Percentiles rank a stretch among this genome's conserved stretches.
These are phyloP conservation scores for Macrotis lagotis DNA, from an alignment of 2,113 vertebrate genomes.

Conservation along the genomic window DNA sequence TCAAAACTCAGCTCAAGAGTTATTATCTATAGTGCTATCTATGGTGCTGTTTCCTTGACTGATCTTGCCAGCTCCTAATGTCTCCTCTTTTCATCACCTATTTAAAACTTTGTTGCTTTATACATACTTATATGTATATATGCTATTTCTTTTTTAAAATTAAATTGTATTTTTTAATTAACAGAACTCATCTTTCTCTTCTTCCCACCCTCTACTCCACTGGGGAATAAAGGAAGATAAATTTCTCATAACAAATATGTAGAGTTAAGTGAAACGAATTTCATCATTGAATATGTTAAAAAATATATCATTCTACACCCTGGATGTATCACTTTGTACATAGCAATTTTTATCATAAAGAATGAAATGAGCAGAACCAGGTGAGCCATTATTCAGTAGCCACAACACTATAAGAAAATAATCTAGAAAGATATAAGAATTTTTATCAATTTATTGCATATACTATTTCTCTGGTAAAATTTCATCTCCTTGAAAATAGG, in stretches of 20 bases:
- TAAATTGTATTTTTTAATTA: background rate
- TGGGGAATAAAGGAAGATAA: background rate
- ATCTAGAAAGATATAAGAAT: background rate
- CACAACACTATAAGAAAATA: background rate
- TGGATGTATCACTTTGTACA: background rate
- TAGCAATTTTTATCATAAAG: background rate
- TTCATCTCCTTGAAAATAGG: background rate
- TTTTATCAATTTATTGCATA: background rate
- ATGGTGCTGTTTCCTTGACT: background rate
- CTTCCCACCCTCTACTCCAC: background rate
- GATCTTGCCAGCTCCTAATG: background rate
- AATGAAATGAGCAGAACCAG: background rate
- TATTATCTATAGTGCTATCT: background rate
- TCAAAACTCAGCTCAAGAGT: background rate
- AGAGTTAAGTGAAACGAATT: background rate
- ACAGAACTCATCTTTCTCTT: background rate
- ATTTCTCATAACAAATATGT: background rate
- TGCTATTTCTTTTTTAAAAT: background rate
- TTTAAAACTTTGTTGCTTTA: background rate
- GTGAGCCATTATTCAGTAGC: background rate
- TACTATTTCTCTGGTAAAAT: background rate
- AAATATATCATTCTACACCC: background rate
- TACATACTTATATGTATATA: background rate
- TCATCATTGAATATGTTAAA: background rate
- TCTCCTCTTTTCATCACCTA: background rate